These are phyloP conservation scores for Clavelina lepadiformis DNA, from an alignment of 23 tunicate species.

Conservation along the genomic window DNA sequence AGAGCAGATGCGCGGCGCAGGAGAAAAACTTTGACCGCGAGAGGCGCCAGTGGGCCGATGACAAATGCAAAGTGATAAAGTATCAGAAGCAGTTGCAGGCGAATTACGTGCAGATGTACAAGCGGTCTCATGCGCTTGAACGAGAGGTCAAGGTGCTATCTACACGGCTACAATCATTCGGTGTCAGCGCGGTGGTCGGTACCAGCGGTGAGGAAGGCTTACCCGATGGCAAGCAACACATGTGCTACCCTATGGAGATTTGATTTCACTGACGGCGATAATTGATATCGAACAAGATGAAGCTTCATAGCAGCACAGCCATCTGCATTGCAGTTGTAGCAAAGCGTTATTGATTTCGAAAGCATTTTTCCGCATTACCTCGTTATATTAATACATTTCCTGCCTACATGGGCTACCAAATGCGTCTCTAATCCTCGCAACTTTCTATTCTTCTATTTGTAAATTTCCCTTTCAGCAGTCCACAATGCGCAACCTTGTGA, in stretches of 20 bases:
- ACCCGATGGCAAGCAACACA: background rate
- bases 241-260: slow-evolving; percentile 43
- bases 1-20: slow-evolving; percentile 9
- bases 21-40: slow-evolving; percentile 25
- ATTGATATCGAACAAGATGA: too few species aligned
- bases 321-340: too few species aligned
- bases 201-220: background rate
- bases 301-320: too few species aligned
- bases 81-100: slow-evolving; percentile 48
- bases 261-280: too few species aligned
- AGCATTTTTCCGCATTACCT: too few species aligned
- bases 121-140: slow-evolving; percentile 32
- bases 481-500: too few species aligned
- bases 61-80: slow-evolving; percentile 1
- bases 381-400: too few species aligned
- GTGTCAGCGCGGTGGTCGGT: background rate
- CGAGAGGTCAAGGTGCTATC: slow-evolving; percentile 27
- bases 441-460: too few species aligned
- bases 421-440: too few species aligned
- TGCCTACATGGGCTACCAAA: too few species aligned
- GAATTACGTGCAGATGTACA: slow-evolving; percentile 41
- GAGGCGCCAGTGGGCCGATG: slow-evolving; percentile 23
- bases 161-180: slow-evolving; percentile 13
- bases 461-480: too few species aligned
- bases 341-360: too few species aligned